phyloP scores from a whole-genome alignment of 2,113 vertebrate species.

The Accipiter cooperii region DNA sequence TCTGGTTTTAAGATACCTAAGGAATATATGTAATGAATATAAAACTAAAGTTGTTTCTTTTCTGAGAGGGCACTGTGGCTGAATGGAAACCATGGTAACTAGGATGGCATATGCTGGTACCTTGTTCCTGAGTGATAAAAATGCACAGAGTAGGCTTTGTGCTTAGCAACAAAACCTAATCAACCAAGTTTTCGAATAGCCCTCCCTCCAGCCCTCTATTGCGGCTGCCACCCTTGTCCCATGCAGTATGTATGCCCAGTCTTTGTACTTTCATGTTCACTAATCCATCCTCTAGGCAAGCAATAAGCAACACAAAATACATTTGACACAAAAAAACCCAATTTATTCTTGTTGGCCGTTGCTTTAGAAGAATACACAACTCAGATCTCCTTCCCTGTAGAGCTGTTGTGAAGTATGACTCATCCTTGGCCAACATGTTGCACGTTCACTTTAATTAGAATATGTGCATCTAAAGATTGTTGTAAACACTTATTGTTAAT shows the following conservation, averaged over 20 bases:
- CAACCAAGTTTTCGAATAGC: neutral
- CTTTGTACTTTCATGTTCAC: neutral
- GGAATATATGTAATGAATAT: constrained; percentile 37
- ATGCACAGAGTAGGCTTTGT: constrained; percentile 40
- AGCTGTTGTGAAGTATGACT: constrained; percentile 26
- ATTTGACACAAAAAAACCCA: constrained; percentile 1
- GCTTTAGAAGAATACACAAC: constrained; percentile 16
- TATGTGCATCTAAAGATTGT: constrained; percentile 25
- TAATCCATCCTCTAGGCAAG: neutral
- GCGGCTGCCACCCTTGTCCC: neutral
- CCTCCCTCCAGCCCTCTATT: neutral
- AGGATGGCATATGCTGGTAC: neutral
- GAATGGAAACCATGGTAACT: constrained; percentile 67
- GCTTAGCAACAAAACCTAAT: constrained; percentile 42
- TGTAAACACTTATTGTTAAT: constrained; percentile 17
- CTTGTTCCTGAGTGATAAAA: constrained; percentile 44
- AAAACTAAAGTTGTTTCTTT: constrained; percentile 61
- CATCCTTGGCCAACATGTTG: constrained; percentile 10
- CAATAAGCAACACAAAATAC: neutral
- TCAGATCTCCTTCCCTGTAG: constrained; percentile 12
- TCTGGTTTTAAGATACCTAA: constrained; percentile 15
- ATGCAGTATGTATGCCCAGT: neutral
- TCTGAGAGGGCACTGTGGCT: constrained; percentile 45
- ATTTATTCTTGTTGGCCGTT: neutral
- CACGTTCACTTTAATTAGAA: constrained; percentile 48